Conservation (phyloP, 2,888 invertebrate genomes). For the Notodonta ziczac region DNA sequence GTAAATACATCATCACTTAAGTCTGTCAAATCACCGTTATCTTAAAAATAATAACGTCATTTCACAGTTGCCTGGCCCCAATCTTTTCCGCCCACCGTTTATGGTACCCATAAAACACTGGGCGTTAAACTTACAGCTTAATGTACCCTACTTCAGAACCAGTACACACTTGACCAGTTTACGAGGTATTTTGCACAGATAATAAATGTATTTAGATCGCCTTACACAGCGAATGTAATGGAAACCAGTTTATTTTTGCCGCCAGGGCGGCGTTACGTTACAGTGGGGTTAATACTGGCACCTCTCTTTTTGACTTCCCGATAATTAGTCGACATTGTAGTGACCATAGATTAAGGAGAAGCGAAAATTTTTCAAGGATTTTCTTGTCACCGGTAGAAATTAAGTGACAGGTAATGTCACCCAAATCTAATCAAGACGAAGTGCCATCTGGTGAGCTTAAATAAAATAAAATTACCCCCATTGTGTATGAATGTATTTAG, state of each 20-base stretch:
- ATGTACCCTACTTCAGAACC: constrained; percentile 1
- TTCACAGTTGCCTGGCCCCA: constrained; percentile 1
- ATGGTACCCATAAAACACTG: neutral
- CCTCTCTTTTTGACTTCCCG: too few relatives aligned
- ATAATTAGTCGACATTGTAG: too few relatives aligned
- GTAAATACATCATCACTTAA: neutral
- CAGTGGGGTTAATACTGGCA: too few relatives aligned
- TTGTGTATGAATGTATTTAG: neutral
- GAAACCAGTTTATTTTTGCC: too few relatives aligned
- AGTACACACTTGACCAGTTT: constrained; percentile 3
- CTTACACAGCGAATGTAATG: neutral
- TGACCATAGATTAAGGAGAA: too few relatives aligned
- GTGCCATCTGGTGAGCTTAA: too few relatives aligned
- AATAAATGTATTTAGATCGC: neutral
- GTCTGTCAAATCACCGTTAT: neutral
- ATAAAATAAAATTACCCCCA: too few relatives aligned
- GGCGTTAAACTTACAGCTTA: constrained; percentile 1
- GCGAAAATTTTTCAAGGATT: too few relatives aligned
- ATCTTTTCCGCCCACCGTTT: neutral
- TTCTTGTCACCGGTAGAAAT: too few relatives aligned
- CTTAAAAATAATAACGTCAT: constrained; percentile 1
- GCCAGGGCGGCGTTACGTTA: too few relatives aligned
- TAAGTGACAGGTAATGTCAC: too few relatives aligned
- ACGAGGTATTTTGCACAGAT: neutral
- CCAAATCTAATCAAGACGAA: too few relatives aligned